Evolutionary conservation across 2,797 vertebrate genomes (phyloP), one percentile per base, ranked within the genome.

Genomic region (Pelobates cultripes): DNA sequence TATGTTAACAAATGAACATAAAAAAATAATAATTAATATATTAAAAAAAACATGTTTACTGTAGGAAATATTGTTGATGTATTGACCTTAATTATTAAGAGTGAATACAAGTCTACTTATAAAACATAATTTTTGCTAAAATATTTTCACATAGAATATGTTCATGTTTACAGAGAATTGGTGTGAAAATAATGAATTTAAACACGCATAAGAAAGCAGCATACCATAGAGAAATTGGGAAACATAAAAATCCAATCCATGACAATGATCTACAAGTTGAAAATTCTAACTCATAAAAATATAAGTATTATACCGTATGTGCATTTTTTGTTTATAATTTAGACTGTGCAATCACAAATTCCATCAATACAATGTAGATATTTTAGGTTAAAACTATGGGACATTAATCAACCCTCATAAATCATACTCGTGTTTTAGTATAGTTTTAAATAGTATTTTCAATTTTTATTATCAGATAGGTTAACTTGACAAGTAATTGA

Each of bases 1-100:
- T 93, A 92, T 95, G 92, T 95, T 95, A 96, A 95, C 95, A 97
- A 97, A 97, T 93, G 92, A 96, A 95, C 92, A 94, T 94, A 93
- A 91, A 51, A 28, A 28, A 28, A 28, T 28, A 28, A 28, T 28
- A 28, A 28, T 93, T 94, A 92, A 92, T 95, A 47, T 28, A 53
- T 76, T 43, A 73, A 79, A 95, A 95, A 94, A 92, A 92, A 94
- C 57, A 91, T 92, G 88, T 44, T 64, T 87, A 86, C 92, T 92
- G 91, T 93, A 93, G 92, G 94, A 93, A 94, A 91, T 94, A 89
- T 90, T 92, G 89, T 89, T 92, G 89, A 89, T 91, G 91, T 93
- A 89, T 92, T 92, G 92, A 93, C 94, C 91, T 93, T 88, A 87
- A 83, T 90, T 87, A 91, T 94, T 92, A 88, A 91, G 86, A 92